phyloP scores from a whole-genome alignment of 1,140 invertebrate species.

The Neodiprion pinetum region DNA sequence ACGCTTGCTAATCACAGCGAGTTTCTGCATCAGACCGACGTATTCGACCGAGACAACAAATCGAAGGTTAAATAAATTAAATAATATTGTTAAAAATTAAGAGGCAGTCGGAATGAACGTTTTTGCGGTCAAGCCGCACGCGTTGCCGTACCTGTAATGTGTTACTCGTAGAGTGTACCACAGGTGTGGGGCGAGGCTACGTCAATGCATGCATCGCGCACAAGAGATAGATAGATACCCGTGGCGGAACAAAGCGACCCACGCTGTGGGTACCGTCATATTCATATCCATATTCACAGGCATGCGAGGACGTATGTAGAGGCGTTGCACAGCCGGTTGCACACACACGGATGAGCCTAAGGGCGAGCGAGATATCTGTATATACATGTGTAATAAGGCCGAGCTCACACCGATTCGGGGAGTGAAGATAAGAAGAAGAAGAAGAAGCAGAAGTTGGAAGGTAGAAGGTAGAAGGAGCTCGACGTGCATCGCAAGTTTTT shows the following conservation, averaged over 20 bases:
- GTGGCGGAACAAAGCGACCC: constrained; percentile 20
- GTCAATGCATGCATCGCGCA: neutral
- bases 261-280: constrained; percentile 21
- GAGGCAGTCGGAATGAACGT: no score
- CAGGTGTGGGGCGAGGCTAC: neutral
- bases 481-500: no score
- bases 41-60: no score
- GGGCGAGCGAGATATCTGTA: neutral
- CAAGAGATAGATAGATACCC: constrained; percentile 7
- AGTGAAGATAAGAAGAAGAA: neutral
- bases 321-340: neutral
- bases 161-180: neutral
- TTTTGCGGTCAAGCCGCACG: no score
- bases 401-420: neutral
- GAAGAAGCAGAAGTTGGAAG: neutral
- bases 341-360: constrained; percentile 6
- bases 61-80: no score
- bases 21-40: no score
- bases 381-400: neutral
- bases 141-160: neutral
- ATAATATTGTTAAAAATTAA: no score
- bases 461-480: no score
- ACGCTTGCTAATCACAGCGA: no score
- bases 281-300: constrained; percentile 16
- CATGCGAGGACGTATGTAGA: neutral